Percentiles rank a stretch among this genome's conserved stretches.
Evolutionary conservation across 2,888 invertebrate species (phyloP).

Genomic region (Lymantria dispar): DNA sequence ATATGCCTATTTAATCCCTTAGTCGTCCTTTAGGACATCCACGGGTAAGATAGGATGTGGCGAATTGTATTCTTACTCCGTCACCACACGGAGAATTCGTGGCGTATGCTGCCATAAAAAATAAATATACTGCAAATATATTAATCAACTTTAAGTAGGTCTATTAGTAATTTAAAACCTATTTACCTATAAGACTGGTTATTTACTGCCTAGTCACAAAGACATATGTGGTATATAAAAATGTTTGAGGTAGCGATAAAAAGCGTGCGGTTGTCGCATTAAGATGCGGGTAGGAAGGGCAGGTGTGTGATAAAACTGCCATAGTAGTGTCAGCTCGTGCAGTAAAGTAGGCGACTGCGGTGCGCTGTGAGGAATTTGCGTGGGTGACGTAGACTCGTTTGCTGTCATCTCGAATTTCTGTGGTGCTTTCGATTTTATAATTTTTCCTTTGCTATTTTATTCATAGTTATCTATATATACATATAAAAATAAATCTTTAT

Average conservation of each 20-base stretch:
- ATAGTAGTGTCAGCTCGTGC: constrained; percentile 11
- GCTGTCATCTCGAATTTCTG: constrained; percentile 45
- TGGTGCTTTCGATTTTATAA: constrained; percentile 26
- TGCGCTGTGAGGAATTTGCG: constrained; percentile 66
- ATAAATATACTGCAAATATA: too few relatives aligned
- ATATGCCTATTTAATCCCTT: too few relatives aligned
- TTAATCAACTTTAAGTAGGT: too few relatives aligned
- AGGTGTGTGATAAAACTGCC: constrained; percentile 22
- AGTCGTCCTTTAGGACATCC: too few relatives aligned
- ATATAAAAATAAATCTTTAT: too few relatives aligned
- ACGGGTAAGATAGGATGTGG: too few relatives aligned
- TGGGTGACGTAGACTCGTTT: constrained; percentile 59
- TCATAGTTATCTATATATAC: too few relatives aligned
- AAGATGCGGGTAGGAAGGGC: constrained; percentile 22
- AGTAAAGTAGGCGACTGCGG: constrained; percentile 15
- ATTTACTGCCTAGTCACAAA: constrained; percentile 8
- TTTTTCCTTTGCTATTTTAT: too few relatives aligned
- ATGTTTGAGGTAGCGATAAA: constrained; percentile 19
- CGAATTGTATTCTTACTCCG: too few relatives aligned
- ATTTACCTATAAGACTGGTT: constrained; percentile 2
- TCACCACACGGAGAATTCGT: too few relatives aligned
- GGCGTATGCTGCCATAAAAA: too few relatives aligned
- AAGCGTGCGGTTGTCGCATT: constrained; percentile 25
- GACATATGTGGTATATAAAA: constrained; percentile 21
- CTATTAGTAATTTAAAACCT: constrained; percentile 3